Base-by-base conservation (phyloP, 1,140 invertebrate species). In the Sycophila sp. region DNA sequence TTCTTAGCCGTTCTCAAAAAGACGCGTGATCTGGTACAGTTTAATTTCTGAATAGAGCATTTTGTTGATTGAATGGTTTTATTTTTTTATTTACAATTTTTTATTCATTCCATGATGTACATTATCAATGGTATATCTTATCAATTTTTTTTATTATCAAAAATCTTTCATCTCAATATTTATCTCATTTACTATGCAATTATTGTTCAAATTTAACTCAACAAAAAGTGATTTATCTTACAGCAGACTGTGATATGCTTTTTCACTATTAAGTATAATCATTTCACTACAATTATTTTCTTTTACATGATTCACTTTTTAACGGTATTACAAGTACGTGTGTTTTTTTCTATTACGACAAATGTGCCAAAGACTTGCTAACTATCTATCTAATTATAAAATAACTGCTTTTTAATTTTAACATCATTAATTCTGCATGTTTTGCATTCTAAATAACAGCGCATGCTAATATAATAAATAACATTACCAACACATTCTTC, bases 1-100 rank as follows among this genome's bases (percentile, higher is more conserved):
- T 85, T 19, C 77, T 77, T 49, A 82, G 81, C 75, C 80, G 73
- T 73, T 34, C 65, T 76, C 17, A 76, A 51, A 77, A 76, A 76
- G 70, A 75, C 51, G 42, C 36, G 64, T 72, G 49, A 72, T 67
- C 62, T 59, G 47, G 55, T 71, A 65, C 24, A 55, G 69, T 71
- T 58, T 19, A 19, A 58, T 65, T 49, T 42, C 30, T 36, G 17
- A 72, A 53, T 74, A 75, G 67, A 53, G 17, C 7, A 13, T 59
- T 49, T 34, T 19, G 32, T 24, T 53, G 10, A 36, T 53, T n/a
- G 42, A 24, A 30, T 34, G 11, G 36, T 36, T 19, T 3, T n/a
- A 38, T 58, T 36, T 58, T 38, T 34, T 15, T n/a, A 58, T 38
- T 58, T 24, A 47, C 0, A 30, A 30, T 38, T 36, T 22, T 38